Base-by-base conservation (phyloP, 92 coral and sea anemone genomes). In the Phymanthus crucifer region DNA sequence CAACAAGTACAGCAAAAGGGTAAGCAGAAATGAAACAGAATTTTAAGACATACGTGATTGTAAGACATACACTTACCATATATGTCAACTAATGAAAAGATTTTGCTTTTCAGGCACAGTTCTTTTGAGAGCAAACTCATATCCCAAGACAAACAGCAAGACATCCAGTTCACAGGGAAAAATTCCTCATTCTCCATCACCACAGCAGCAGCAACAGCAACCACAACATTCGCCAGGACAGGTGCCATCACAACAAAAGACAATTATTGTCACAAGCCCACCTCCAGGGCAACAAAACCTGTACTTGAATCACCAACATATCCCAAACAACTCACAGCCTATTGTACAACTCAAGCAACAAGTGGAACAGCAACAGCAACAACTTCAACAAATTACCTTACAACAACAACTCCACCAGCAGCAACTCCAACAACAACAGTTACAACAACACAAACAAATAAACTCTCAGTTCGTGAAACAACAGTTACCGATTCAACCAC, bases 401-500 rank as follows among this genome's bases (percentile, higher is more conserved):
- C 87, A 90, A 43, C 92, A 87, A 52, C 92, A 89, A 50, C 79
- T 83, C 29, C 94, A 87, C 33, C 97, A 89, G 64, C 97, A 89
- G 74, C 93, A 87, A 6, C 86, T 80, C 47, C 87, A 84, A 61
- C 90, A 88, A 66, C 94, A 93, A 64, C 95, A 93, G 21, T 94
- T 87, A 52, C 94, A 87, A 26, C 94, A 90, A 74, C 92, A 92
- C 77, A 91, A 88, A 45, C 93, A 86, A 32, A 56, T 92, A 46
- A 92, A 80, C 82, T 80, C 94, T 1, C 97, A 92, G 71, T 90
- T 87, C 35, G 70, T 90, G 0, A 92, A 92, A 67, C 93, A 87
- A 72, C 98, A 96, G 72, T 83, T 91, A 43, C 99, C 98, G 0
- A 87, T 94, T 19, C 99, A 96, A 67, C 99, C 95, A 6, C 98